Conservation (phyloP, 2,113 vertebrate genomes). For the Zosterops lateralis region DNA sequence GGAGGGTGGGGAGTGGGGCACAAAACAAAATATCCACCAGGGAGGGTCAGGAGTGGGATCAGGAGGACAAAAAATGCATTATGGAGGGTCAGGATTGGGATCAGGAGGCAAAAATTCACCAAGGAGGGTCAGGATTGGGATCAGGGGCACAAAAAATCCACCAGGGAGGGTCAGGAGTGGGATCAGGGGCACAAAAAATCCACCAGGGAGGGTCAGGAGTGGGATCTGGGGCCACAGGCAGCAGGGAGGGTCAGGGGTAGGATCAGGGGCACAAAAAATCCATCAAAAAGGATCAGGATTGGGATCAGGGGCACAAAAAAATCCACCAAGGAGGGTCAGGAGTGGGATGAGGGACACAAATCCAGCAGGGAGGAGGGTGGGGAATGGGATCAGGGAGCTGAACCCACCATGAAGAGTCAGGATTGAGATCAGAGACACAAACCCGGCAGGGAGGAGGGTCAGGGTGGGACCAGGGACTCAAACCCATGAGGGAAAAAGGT, state of each 20-base stretch:
- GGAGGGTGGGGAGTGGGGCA: not conserved
- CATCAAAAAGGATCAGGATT: no score
- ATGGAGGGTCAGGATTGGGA: not conserved
- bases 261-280: no score
- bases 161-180: not conserved
- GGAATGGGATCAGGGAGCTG: no score
- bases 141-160: not conserved
- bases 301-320: not conserved
- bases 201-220: constrained; percentile 70
- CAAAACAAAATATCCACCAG: not conserved
- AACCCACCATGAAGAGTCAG: no score
- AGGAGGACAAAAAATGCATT: not conserved
- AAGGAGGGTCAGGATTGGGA: not conserved
- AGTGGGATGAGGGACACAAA: no score
- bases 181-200: not conserved
- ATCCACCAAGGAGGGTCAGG: no score
- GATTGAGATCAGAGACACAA: no score
- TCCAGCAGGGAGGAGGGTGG: no score
- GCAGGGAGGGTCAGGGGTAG: not conserved
- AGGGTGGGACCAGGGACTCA: no score
- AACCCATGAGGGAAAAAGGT: no score
- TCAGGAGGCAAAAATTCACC: no score
- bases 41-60: not conserved
- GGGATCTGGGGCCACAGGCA: constrained; percentile 37
- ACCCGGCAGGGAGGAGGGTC: not conserved